Evolutionary conservation across 1,140 invertebrate species (phyloP).

Genomic region (Holotrichia oblita): DNA sequence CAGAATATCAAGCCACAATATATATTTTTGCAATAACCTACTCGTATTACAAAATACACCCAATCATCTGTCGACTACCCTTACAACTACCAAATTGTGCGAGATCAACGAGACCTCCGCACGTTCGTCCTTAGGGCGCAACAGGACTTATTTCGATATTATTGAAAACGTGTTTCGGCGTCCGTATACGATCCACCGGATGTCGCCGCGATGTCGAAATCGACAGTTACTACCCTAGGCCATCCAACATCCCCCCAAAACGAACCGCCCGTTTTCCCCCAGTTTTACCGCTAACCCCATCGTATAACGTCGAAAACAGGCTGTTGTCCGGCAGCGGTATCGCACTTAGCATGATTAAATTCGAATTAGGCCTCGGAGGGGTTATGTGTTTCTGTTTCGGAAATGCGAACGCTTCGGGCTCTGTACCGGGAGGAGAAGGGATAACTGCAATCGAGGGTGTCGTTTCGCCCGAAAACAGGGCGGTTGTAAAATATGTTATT

Average conservation of each 20-base stretch:
- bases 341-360: conserved; percentile 12
- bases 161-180: not conserved
- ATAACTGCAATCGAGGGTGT: too few relatives aligned
- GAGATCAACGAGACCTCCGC: not conserved
- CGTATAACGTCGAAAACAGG: not conserved
- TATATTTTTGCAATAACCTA: too few relatives aligned
- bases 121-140: not conserved
- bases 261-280: not conserved
- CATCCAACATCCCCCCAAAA: not conserved
- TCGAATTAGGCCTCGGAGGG: not conserved
- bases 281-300: not conserved
- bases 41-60: not conserved
- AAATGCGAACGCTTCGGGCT: not conserved
- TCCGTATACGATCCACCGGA: not conserved
- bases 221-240: not conserved
- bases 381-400: not conserved
- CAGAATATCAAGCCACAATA: too few relatives aligned
- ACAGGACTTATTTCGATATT: conserved; percentile 3
- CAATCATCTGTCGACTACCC: not conserved
- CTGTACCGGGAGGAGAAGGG: too few relatives aligned
- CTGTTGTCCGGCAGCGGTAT: not conserved
- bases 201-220: too few relatives aligned
- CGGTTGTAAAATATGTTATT: too few relatives aligned
- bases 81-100: not conserved
- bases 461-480: too few relatives aligned